Evolutionary conservation across 1,140 invertebrate species (phyloP).

Genomic region (Phocides pigmalion): DNA sequence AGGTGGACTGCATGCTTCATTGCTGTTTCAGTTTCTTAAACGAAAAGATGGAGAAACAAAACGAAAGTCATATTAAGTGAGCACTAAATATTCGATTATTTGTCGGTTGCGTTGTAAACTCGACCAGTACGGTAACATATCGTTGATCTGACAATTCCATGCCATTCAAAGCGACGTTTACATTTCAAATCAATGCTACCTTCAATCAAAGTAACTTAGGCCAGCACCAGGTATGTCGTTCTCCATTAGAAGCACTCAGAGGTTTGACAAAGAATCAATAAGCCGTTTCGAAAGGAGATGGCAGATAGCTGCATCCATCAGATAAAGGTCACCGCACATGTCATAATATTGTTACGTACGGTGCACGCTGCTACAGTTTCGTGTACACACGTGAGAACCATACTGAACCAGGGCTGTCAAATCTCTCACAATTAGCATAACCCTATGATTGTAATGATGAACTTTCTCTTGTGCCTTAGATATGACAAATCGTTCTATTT

Average conservation of each 20-base stretch:
- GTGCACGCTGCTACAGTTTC: constrained; percentile 2
- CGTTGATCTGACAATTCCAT: neutral
- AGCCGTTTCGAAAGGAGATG: constrained; percentile 24
- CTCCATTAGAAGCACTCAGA: constrained; percentile 13
- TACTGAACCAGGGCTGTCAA: neutral
- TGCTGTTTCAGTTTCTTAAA: too few species aligned
- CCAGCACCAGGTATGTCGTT: neutral
- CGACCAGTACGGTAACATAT: neutral
- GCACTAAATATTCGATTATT: too few species aligned
- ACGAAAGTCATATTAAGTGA: too few species aligned
- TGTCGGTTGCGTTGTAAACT: neutral
- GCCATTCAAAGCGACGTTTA: neutral
- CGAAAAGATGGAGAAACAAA: too few species aligned
- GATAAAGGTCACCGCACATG: constrained; percentile 29
- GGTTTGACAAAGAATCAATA: constrained; percentile 22
- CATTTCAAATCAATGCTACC: neutral
- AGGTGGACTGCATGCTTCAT: too few species aligned
- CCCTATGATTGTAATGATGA: too few species aligned
- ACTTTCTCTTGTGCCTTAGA: too few species aligned
- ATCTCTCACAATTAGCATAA: too few species aligned
- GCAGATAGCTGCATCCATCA: constrained; percentile 22
- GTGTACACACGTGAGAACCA: constrained; percentile 13
- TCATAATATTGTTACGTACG: constrained; percentile 26
- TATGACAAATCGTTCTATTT: too few species aligned
- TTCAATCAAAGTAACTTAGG: neutral